Evolutionary conservation across 2,888 invertebrate species (phyloP).

Genomic region (Erynnis tages): DNA sequence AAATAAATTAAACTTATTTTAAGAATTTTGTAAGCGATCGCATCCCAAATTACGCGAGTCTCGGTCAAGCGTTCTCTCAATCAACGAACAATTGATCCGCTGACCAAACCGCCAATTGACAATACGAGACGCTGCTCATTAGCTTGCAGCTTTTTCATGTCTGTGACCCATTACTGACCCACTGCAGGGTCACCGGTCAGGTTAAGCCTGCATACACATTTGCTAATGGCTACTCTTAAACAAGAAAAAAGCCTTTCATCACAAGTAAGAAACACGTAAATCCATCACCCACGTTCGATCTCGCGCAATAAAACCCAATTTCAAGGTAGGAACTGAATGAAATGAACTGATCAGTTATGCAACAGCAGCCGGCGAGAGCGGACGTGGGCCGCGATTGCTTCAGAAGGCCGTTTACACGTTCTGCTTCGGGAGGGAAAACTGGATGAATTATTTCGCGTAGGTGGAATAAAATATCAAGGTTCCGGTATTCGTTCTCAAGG

Average conservation of each 20-base stretch:
- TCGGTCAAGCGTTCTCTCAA: neutral
- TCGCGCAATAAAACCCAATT: constrained; percentile 17
- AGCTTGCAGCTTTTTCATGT: too few species aligned
- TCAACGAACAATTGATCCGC: constrained; percentile 19
- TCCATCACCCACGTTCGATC: constrained; percentile 1
- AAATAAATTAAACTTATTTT: too few species aligned
- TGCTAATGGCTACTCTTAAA: too few species aligned
- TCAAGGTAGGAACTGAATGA: constrained; percentile 3
- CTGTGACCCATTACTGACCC: too few species aligned
- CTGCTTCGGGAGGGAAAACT: neutral
- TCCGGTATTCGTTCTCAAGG: neutral
- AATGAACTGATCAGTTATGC: constrained; percentile 43
- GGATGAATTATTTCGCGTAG: neutral
- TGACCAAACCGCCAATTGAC: too few species aligned
- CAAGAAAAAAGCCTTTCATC: too few species aligned
- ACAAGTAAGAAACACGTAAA: too few species aligned
- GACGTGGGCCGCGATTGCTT: constrained; percentile 43
- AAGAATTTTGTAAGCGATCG: neutral
- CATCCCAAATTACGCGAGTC: neutral
- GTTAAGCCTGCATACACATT: too few species aligned
- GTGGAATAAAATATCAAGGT: neutral
- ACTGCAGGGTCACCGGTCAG: too few species aligned
- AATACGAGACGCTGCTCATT: too few species aligned
- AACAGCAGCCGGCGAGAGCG: constrained; percentile 38
- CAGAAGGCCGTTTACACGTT: constrained; percentile 36